These are phyloP conservation scores for Odontophorus gujanensis DNA, from an alignment of 2,113 vertebrate genomes.

Conservation along the genomic window DNA sequence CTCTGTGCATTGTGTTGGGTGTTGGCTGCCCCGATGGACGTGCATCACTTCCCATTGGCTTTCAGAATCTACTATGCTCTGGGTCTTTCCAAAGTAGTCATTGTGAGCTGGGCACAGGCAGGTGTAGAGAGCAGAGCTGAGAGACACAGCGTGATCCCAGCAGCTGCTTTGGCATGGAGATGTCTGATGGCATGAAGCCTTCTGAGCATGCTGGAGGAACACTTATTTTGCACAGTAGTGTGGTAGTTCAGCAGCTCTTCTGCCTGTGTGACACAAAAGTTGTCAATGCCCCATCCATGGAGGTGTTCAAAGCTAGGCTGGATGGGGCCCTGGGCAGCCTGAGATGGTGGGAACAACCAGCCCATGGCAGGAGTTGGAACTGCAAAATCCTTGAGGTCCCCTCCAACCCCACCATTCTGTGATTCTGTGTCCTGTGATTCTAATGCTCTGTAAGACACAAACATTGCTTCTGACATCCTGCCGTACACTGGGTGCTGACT, in stretches of 20 bases:
- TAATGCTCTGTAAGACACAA: not conserved
- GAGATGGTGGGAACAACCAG: too few relatives aligned
- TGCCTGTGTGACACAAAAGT: not conserved
- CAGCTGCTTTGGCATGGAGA: not conserved
- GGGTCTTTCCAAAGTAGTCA: not conserved
- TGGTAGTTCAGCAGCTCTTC: not conserved
- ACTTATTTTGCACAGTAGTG: not conserved
- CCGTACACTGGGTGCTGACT: not conserved
- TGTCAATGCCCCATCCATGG: too few relatives aligned
- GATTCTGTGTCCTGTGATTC: not conserved
- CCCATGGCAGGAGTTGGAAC: too few relatives aligned
- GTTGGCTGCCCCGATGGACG: not conserved
- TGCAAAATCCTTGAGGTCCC: too few relatives aligned
- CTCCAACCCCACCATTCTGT: too few relatives aligned
- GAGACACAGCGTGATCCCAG: accelerated
- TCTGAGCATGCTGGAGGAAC: not conserved
- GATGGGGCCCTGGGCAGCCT: too few relatives aligned
- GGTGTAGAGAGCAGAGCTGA: not conserved
- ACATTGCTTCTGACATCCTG: not conserved
- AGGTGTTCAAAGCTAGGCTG: too few relatives aligned
- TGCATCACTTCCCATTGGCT: accelerated
- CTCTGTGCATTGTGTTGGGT: not conserved
- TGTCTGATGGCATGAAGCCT: not conserved
- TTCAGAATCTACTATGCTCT: not conserved
- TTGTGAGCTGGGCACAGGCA: not conserved